Evolutionary conservation across 2,113 vertebrate species (phyloP).

Genomic region (Thunnus maccoyii): DNA sequence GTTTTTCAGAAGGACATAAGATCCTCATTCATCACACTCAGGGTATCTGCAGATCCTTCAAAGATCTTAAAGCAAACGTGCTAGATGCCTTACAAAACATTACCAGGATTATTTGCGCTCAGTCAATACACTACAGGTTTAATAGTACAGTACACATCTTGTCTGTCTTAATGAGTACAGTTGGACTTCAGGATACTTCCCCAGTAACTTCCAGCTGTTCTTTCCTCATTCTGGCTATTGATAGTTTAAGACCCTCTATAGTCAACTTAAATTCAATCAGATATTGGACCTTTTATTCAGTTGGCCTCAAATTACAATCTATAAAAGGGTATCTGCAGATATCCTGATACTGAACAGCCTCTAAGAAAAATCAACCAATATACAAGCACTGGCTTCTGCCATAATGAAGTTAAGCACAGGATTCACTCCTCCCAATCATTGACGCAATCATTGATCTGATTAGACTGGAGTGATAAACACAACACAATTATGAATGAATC

Average conservation of each 20-base stretch:
- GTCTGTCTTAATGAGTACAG: no score
- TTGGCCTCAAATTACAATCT: background rate
- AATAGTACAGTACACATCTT: no score
- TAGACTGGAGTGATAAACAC: background rate
- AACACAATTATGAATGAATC: no score
- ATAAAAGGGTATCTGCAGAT: background rate
- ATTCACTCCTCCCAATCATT: background rate
- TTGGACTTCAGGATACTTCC: no score
- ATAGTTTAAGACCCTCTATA: background rate
- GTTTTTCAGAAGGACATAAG: background rate
- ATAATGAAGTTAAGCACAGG: background rate
- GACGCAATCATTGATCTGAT: background rate
- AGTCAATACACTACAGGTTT: no score
- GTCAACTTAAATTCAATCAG: background rate
- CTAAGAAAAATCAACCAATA: background rate
- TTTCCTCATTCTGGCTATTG: background rate
- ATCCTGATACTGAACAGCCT: background rate
- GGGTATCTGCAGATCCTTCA: no score
- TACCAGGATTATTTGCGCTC: no score
- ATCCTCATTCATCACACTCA: background rate
- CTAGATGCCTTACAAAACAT: background rate
- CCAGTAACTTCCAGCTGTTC: no score
- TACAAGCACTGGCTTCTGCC: no score
- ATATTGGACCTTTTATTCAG: background rate
- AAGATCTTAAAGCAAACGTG: background rate